Conservation (phyloP, 1,140 invertebrate species). For the Stegodyphus mimosarum region DNA sequence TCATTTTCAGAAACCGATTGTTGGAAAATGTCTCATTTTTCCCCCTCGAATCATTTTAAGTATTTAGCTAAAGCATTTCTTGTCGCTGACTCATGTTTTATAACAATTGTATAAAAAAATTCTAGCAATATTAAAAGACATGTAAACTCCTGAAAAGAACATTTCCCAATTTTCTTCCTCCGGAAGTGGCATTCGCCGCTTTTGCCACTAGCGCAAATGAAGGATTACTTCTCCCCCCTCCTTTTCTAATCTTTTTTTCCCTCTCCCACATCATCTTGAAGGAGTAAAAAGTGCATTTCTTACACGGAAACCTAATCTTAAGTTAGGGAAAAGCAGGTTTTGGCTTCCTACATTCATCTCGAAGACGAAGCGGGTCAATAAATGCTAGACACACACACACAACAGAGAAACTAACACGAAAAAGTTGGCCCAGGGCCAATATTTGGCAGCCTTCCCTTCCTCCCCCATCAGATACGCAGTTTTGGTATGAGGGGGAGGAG, state of each 20-base stretch:
- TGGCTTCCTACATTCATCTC: slow-evolving; percentile 5
- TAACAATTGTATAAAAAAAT: neutral
- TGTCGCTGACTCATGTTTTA: too few species aligned
- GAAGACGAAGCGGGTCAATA: neutral
- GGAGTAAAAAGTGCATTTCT: slow-evolving; percentile 1
- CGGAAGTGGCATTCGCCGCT: slow-evolving; percentile 39
- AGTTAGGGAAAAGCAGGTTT: neutral
- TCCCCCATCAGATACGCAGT: neutral
- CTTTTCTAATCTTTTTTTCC: slow-evolving; percentile 19
- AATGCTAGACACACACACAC: slow-evolving; percentile 6
- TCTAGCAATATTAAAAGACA: slow-evolving; percentile 28
- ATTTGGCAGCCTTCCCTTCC: slow-evolving; percentile 22
- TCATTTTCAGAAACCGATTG: too few species aligned
- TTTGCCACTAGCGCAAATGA: slow-evolving; percentile 42
- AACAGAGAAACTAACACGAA: slow-evolving; percentile 28
- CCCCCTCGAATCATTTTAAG: too few species aligned
- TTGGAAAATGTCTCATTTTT: too few species aligned
- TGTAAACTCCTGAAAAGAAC: neutral
- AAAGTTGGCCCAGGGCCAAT: slow-evolving; percentile 53
- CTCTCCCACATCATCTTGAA: neutral
- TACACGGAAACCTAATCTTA: slow-evolving; percentile 9
- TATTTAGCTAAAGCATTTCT: too few species aligned
- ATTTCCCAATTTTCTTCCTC: slow-evolving; percentile 41
- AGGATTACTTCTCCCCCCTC: neutral
- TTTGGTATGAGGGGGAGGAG: neutral